Base-by-base conservation (phyloP, 1,140 invertebrate genomes). In the Drosophila virilis region DNA sequence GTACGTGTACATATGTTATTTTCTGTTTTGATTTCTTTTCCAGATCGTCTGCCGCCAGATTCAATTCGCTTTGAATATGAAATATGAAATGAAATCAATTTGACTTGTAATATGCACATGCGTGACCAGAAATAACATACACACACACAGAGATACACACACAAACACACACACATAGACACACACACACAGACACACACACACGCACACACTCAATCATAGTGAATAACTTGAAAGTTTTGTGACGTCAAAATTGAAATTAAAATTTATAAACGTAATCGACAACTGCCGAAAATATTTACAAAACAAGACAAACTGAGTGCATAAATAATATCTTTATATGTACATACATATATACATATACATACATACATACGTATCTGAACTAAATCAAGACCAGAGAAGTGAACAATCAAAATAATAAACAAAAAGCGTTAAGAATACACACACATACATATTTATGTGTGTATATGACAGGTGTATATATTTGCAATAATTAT, bases 301-400 rank as follows among this genome's bases (percentile, higher is more conserved):
- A 28, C 22, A 46, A 46, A 52, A 12, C 10, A 52, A 57, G 6
- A 42, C 52, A 61, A 3, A 45, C 37, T 13, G 40, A 50, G 32
- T 52, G 15, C 46, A 50, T 51, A 46, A 54, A 61, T 38, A 48
- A 45, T 51, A 65, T 65, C 50, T 32, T 51, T 38, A 52, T 28
- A 50, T 48, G 73, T 55, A 57, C 48, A 71, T 64, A 57, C 62
- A 60, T 46, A 61, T 61, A 28, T 35, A 65, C 64, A 65, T 54
- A 51, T 69, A 42, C 58, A 51, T 64, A 79, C 60, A 51, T 75
- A 38, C 64, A 61, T 61, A 52, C 3, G 22, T 28, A 28, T 28
- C 22, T 28, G 28, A 64, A 55, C 42, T 13, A 42, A 59, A 43
- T 46, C 17, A 55, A 54, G 57, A 43, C 4, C 17, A 57, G 17